These are phyloP conservation scores for Montipora sp. DNA, from an alignment of 64 coral and sea anemone species.

Conservation along the genomic window DNA sequence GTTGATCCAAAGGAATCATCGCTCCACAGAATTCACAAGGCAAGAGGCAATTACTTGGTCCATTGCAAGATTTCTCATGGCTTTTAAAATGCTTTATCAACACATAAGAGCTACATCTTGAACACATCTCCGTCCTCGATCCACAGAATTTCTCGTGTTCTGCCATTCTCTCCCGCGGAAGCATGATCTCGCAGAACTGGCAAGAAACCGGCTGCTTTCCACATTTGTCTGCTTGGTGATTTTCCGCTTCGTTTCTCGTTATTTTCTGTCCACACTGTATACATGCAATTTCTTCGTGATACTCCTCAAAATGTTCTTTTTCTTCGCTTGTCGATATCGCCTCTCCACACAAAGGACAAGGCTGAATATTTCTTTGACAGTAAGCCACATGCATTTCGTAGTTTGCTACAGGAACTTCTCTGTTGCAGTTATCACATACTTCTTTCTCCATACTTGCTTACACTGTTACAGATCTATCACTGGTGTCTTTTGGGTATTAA, in stretches of 20 bases:
- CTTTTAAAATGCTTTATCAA: constrained; percentile 44
- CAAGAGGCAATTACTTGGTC: not conserved
- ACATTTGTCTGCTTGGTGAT: constrained; percentile 39
- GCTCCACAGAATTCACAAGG: constrained; percentile 62
- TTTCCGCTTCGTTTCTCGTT: constrained; percentile 21
- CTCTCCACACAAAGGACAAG: constrained; percentile 42
- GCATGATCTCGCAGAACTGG: constrained; percentile 1
- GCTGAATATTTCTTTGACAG: constrained; percentile 51
- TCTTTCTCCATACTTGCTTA: constrained; percentile 9
- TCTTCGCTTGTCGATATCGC: not conserved
- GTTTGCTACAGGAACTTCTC: constrained; percentile 43
- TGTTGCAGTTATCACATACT: constrained; percentile 39
- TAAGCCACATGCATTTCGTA: constrained; percentile 56
- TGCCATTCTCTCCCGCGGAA: constrained; percentile 10
- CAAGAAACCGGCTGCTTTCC: not conserved
- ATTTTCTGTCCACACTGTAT: constrained; percentile 40
- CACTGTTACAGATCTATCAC: not conserved
- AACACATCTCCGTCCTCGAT: constrained; percentile 55
- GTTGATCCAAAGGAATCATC: not conserved
- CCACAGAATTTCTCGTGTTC: constrained; percentile 63
- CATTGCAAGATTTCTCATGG: constrained; percentile 49
- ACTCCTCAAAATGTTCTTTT: constrained; percentile 37
- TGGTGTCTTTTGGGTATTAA: not conserved
- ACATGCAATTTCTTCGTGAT: constrained; percentile 46
- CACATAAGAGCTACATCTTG: constrained; percentile 20